These are phyloP conservation scores for Heliconius ismenius DNA, from an alignment of 2,888 invertebrate genomes.

Conservation along the genomic window DNA sequence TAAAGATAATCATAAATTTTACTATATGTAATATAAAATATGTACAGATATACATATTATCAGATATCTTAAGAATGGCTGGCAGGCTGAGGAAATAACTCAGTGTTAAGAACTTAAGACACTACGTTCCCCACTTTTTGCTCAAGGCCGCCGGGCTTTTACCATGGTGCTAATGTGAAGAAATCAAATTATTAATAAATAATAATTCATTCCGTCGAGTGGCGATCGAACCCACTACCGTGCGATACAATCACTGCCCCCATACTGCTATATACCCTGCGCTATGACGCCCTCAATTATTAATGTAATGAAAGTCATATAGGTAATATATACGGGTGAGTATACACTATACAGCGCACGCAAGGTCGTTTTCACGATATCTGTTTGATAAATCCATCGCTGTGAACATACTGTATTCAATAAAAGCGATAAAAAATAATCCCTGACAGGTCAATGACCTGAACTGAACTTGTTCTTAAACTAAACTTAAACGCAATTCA, in stretches of 20 bases:
- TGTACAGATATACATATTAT: not conserved
- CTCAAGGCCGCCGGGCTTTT: no score
- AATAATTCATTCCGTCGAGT: no score
- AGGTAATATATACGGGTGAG: not conserved
- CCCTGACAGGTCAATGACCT: constrained; percentile 31
- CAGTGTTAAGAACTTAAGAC: no score
- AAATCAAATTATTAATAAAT: no score
- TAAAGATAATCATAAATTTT: not conserved
- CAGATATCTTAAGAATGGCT: not conserved
- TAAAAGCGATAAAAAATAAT: constrained; percentile 23
- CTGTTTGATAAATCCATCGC: constrained; percentile 8
- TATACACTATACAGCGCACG: not conserved
- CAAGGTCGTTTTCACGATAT: constrained; percentile 18
- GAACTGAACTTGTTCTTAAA: constrained; percentile 25
- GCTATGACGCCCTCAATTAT: no score
- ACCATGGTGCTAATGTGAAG: no score
- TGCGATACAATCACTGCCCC: no score
- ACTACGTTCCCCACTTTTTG: no score
- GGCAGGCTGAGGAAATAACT: no score
- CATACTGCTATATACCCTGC: no score
- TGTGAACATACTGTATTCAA: constrained; percentile 15
- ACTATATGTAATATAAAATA: not conserved
- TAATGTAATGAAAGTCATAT: not conserved
- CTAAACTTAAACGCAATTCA: constrained; percentile 22
- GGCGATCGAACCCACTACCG: no score